A percentile compares a stretch with the other conserved stretches of the same genome.
Evolutionary conservation across 2,888 invertebrate genomes (phyloP).

Genomic region (Drosophila dives): DNA sequence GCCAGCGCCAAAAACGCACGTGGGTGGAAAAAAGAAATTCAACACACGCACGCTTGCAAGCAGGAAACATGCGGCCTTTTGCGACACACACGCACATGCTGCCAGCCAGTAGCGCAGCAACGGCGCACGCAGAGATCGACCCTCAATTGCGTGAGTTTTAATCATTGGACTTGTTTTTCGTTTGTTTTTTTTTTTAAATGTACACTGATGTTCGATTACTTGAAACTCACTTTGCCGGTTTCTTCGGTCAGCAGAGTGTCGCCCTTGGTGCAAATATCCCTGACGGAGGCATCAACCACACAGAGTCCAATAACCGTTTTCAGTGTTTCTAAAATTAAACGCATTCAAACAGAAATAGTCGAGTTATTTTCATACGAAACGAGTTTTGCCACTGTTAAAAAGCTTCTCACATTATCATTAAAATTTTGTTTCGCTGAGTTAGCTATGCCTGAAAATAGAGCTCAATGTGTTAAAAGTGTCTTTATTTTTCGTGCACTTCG

Average conservation of each 20-base stretch:
- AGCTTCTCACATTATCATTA: conserved; percentile 4
- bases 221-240: conserved; percentile 92
- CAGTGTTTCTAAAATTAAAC: conserved; percentile 91
- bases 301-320: conserved; percentile 95
- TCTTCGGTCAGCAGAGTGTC: conserved; percentile 95
- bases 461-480: not conserved
- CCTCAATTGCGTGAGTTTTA: conserved; percentile 80
- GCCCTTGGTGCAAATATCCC: conserved; percentile 96
- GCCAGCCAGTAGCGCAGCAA: conserved; percentile 24
- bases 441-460: not conserved
- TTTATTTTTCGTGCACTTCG: not conserved
- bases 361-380: conserved; percentile 49
- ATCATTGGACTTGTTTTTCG: conserved; percentile 75
- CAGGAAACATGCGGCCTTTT: conserved; percentile 33
- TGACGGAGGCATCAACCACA: conserved; percentile 93
- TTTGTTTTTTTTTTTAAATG: not conserved
- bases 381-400: conserved; percentile 37
- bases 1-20: conserved; percentile 61
- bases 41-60: conserved; percentile 40
- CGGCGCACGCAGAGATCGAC: conserved; percentile 51
- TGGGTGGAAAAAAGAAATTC: conserved; percentile 33
- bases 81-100: conserved; percentile 26
- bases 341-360: conserved; percentile 46
- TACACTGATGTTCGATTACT: not conserved
- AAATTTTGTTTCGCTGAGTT: not conserved